Evolutionary conservation across 2,888 invertebrate genomes (phyloP).

Genomic region (Resseliella maxima): DNA sequence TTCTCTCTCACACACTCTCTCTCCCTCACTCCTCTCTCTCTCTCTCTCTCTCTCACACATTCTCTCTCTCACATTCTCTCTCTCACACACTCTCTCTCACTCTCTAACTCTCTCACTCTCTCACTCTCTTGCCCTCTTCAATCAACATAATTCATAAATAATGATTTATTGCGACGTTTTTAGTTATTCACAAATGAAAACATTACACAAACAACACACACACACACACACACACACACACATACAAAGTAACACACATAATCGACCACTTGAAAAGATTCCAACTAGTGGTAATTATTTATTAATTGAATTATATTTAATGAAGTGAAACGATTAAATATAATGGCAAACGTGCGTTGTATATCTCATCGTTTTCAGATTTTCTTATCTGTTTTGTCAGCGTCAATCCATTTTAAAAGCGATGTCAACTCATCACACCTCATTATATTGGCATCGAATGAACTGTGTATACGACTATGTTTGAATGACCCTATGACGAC

Average conservation of each 20-base stretch:
- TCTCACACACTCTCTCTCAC: no score
- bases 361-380: neutral
- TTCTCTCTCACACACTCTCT: neutral
- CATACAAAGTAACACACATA: neutral
- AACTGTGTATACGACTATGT: neutral
- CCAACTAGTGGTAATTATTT: neutral
- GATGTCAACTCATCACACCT: slow-evolving; percentile 10
- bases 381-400: neutral
- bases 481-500: no score
- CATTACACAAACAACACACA: neutral
- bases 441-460: neutral
- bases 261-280: neutral
- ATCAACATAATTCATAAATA: neutral
- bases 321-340: neutral
- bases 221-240: neutral
- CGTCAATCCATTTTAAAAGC: neutral
- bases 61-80: no score
- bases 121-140: no score
- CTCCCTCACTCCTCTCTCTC: no score
- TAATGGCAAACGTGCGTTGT: neutral
- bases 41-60: neutral
- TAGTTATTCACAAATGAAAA: no score
- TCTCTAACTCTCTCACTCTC: no score
- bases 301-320: slow-evolving; percentile 35
- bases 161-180: neutral